Base-by-base conservation (phyloP, 2,888 invertebrate species). In the Lasioglossum leucozonium region DNA sequence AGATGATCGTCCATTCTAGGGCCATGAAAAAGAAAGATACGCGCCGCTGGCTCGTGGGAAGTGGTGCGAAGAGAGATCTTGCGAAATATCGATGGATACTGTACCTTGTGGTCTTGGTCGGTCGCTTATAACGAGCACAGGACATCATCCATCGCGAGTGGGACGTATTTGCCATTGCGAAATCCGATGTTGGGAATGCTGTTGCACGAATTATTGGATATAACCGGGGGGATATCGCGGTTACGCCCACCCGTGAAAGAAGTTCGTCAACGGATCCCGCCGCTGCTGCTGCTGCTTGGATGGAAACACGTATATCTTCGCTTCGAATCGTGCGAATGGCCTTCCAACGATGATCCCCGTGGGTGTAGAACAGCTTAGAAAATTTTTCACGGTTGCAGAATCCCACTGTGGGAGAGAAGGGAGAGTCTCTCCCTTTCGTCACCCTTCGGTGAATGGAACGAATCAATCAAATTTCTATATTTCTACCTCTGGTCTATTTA, bases 181-280 rank as follows among this genome's bases (percentile, higher is more conserved):
- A 88, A 89, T 55, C 42, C 47, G 8, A 51, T 51, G 34, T 26
- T 51, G 47, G 82, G 88, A 88, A 90, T 86, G 84, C 42, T 73
- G 77, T 62, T 83, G 79, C 84, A 90, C 87, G 88, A 88, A 89
- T 90, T 90, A 88, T 82, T 78, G 58, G 81, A 88, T 81, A 88
- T 81, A 88, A 89, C 86, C 88, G 82, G 77, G 22, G 85, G 47
- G 47, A 22, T 51, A 78, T 85, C 77, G 82, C 78, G 73, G 77
- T 58, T 74, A 88, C 89, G 79, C 89, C 89, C 67, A 89, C 89
- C 37, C 16, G 16, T 30, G 44, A 18, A 30, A 72, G 72, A 47
- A 72, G 72, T 72, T 47, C 72, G 44, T 47, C 72, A 40, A 72
- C 16, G 72, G 16, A 44, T 72, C 62, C 62, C 62, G 30, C n/a